Evolutionary conservation across 2,113 vertebrate species (phyloP).

Genomic region (Lepus timidus): DNA sequence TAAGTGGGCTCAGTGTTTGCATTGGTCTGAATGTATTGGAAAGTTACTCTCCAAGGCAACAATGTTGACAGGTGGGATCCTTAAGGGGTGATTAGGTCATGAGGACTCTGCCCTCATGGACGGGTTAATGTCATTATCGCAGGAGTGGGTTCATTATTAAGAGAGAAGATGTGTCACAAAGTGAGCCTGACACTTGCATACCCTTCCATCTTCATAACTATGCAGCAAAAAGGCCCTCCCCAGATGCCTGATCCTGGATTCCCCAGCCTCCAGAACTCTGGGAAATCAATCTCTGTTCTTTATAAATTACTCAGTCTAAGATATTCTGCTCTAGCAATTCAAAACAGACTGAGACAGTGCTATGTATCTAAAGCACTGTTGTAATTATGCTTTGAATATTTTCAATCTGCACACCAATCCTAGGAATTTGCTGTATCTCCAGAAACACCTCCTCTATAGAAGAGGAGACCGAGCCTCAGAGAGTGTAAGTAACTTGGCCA

Average conservation of each 20-base stretch:
- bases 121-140: neutral
- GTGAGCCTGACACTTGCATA: neutral
- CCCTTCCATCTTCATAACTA: neutral
- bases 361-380: neutral
- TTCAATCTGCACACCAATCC: neutral
- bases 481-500: neutral
- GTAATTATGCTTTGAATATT: neutral
- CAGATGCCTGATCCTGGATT: neutral
- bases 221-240: neutral
- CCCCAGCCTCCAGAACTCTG: neutral
- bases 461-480: neutral
- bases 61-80: neutral
- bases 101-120: neutral
- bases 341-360: neutral
- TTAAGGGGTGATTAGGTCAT: neutral
- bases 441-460: neutral
- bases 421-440: neutral
- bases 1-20: neutral
- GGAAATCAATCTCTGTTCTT: neutral
- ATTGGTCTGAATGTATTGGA: neutral
- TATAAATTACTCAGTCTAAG: too few species aligned
- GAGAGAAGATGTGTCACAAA: neutral
- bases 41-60: too few species aligned
- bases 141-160: neutral
- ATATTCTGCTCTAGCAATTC: neutral